Conservation (phyloP, 1,140 invertebrate species). For the Drosophila repleta region DNA sequence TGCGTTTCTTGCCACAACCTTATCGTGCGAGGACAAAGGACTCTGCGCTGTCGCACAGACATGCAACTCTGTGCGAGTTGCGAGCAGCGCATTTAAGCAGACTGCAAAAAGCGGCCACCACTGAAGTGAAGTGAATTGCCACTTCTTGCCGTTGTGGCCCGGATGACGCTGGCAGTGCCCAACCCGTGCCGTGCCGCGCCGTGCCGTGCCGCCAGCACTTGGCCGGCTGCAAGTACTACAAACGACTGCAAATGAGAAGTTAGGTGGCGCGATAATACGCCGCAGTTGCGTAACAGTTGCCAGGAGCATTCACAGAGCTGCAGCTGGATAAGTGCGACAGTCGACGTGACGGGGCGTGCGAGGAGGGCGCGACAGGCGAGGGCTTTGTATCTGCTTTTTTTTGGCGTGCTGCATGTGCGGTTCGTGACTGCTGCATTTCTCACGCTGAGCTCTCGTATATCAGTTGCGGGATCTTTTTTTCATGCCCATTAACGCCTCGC, state of each 20-base stretch:
- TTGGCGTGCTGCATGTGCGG: constrained; percentile 41
- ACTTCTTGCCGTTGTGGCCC: constrained; percentile 53
- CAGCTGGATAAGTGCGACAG: constrained; percentile 13
- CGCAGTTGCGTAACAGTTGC: constrained; percentile 58
- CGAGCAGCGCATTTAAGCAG: constrained; percentile 28
- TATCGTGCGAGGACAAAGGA: constrained; percentile 22
- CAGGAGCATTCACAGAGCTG: constrained; percentile 25
- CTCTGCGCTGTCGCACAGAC: constrained; percentile 3
- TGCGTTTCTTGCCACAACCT: constrained; percentile 11
- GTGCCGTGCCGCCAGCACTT: constrained; percentile 7
- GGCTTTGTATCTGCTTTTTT: constrained; percentile 57
- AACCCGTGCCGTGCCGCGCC: constrained; percentile 9
- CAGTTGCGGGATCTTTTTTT: constrained; percentile 34
- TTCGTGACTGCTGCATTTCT: constrained; percentile 61
- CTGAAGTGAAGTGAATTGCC: constrained; percentile 54
- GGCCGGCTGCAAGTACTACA: constrained; percentile 44
- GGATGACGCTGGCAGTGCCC: constrained; percentile 16
- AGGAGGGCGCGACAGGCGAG: neutral
- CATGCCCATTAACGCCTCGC: constrained; percentile 62
- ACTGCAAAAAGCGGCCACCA: constrained; percentile 43
- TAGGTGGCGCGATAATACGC: constrained; percentile 51
- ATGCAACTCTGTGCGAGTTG: neutral
- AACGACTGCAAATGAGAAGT: constrained; percentile 62
- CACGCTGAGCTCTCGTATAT: constrained; percentile 47
- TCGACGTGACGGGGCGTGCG: neutral